Percentiles rank a stretch among this genome's conserved stretches.
phyloP scores from a whole-genome alignment of 1,140 invertebrate genomes.

The Thaumetopoea pityocampa region DNA sequence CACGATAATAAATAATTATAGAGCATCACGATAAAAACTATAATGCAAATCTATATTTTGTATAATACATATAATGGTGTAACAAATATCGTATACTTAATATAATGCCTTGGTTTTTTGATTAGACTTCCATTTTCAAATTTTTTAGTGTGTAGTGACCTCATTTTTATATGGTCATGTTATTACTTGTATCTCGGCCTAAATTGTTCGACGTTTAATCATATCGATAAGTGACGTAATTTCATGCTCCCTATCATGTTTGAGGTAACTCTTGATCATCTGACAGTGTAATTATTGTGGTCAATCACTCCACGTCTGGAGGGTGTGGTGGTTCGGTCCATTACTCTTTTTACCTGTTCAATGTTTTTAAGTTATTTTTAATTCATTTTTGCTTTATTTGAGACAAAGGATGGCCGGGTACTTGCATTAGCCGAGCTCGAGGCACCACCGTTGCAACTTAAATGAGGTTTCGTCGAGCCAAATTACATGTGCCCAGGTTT shows the following conservation, averaged over 20 bases:
- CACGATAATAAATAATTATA: too few relatives aligned
- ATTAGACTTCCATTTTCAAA: too few relatives aligned
- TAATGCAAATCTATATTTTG: too few relatives aligned
- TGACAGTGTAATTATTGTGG: constrained; percentile 62
- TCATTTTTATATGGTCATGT: too few relatives aligned
- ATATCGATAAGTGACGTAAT: constrained; percentile 9
- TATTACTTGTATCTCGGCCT: too few relatives aligned
- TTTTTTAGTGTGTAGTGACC: too few relatives aligned
- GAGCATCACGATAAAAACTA: too few relatives aligned
- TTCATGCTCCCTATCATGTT: constrained; percentile 18
- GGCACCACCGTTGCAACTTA: constrained; percentile 49
- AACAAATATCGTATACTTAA: too few relatives aligned
- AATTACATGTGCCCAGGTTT: constrained; percentile 62
- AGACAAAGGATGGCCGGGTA: constrained; percentile 46
- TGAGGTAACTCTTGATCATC: constrained; percentile 43
- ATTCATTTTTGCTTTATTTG: constrained; percentile 63
- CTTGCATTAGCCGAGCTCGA: constrained; percentile 50
- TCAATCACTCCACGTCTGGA: constrained; percentile 45
- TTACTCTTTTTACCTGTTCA: constrained; percentile 58
- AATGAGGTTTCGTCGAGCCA: constrained; percentile 65
- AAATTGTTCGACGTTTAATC: background rate
- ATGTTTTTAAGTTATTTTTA: constrained; percentile 63
- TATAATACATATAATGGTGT: too few relatives aligned
- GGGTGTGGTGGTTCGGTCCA: constrained; percentile 55
- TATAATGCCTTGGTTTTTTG: too few relatives aligned